A percentile compares a stretch with the other conserved stretches of the same genome.
These are phyloP conservation scores for Corydoras maculifer DNA, from an alignment of 2,113 vertebrate species.

Conservation along the genomic window DNA sequence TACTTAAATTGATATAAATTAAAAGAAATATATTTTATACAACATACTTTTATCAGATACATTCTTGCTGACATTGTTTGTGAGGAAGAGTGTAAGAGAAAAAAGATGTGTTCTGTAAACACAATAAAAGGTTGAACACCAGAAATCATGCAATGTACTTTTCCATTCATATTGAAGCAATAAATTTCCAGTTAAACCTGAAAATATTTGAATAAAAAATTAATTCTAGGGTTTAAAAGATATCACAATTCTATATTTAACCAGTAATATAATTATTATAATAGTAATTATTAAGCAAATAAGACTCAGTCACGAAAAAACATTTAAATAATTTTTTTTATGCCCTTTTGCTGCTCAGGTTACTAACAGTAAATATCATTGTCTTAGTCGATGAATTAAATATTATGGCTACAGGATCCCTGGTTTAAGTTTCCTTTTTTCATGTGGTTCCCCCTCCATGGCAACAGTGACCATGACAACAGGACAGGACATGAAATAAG, in stretches of 20 bases:
- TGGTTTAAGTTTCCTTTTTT: slow-evolving; percentile 62
- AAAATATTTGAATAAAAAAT: too few species aligned
- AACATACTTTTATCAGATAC: neutral
- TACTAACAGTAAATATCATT: slow-evolving; percentile 31
- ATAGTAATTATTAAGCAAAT: too few species aligned
- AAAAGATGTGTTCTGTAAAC: neutral
- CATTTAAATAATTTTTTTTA: neutral
- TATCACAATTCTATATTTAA: too few species aligned
- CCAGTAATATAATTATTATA: too few species aligned
- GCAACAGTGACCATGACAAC: slow-evolving; percentile 69
- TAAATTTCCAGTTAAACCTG: too few species aligned
- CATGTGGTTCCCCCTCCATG: slow-evolving; percentile 50
- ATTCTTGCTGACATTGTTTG: neutral
- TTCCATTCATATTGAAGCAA: too few species aligned
- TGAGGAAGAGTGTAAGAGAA: neutral
- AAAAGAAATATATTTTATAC: too few species aligned
- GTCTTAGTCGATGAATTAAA: slow-evolving; percentile 65
- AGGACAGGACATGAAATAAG: slow-evolving; percentile 50
- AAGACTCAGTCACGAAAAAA: too few species aligned
- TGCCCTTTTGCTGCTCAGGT: neutral
- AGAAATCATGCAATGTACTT: neutral
- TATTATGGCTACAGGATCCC: slow-evolving; percentile 58
- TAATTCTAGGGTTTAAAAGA: too few species aligned
- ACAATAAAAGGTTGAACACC: neutral
- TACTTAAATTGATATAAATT: neutral